phyloP scores from a whole-genome alignment of 2,888 invertebrate genomes.

The Blastobasis lacticolella region DNA sequence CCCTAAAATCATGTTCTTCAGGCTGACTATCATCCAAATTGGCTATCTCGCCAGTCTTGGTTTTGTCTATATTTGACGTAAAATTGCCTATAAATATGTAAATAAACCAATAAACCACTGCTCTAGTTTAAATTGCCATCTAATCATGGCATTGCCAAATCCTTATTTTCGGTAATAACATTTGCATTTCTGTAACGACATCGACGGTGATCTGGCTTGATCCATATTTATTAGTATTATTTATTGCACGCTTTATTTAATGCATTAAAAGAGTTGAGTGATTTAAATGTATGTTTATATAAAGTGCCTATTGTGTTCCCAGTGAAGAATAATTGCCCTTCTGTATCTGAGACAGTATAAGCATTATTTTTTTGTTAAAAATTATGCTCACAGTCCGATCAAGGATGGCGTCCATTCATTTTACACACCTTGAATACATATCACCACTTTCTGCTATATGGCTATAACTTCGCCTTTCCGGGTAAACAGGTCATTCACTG shows the following conservation, averaged over 20 bases:
- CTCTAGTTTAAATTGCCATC: slow-evolving; percentile 13
- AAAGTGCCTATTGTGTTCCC: slow-evolving; percentile 50
- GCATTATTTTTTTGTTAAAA: no score
- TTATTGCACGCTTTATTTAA: slow-evolving; percentile 53
- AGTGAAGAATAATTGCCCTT: slow-evolving; percentile 41
- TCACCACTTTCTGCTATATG: no score
- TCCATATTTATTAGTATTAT: slow-evolving; percentile 64
- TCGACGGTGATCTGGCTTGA: slow-evolving; percentile 39
- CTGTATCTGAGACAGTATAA: no score
- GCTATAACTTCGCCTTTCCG: no score
- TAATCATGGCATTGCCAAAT: slow-evolving; percentile 34
- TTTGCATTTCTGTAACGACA: slow-evolving; percentile 54
- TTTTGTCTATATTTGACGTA: no score
- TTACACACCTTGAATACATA: no score
- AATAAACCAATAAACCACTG: slow-evolving; percentile 7
- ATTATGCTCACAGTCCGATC: no score
- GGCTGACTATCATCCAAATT: no score
- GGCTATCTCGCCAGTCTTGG: no score
- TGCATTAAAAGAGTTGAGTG: slow-evolving; percentile 46
- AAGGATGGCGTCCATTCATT: no score
- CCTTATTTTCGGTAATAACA: slow-evolving; percentile 39
- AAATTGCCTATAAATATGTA: neutral
- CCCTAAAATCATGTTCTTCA: no score
- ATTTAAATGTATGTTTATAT: slow-evolving; percentile 50
- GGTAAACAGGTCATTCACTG: no score